Evolutionary conservation across 2,797 vertebrate genomes (phyloP).

Genomic region (Gallinago nigripennis): DNA sequence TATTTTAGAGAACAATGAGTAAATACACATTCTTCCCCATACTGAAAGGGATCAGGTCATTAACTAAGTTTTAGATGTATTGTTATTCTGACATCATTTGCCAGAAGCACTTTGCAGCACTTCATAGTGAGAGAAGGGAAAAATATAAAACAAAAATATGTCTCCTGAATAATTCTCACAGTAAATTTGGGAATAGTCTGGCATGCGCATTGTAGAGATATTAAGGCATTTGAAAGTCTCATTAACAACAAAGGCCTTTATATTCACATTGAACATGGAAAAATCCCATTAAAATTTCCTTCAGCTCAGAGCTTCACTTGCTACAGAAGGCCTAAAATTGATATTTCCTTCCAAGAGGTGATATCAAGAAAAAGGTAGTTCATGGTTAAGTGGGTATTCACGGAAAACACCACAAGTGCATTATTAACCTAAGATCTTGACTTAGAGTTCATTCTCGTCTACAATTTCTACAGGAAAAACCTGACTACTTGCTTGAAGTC

Average conservation of each 20-base stretch:
- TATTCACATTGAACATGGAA: background rate
- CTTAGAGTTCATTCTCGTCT: accelerated
- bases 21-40: background rate
- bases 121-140: background rate
- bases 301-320: background rate
- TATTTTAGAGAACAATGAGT: background rate
- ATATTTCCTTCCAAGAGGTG: background rate
- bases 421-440: background rate
- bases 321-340: background rate
- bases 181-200: background rate
- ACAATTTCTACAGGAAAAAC: background rate
- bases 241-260: background rate
- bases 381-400: background rate
- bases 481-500: background rate
- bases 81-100: background rate
- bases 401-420: background rate
- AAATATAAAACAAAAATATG: background rate
- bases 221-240: background rate
- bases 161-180: background rate
- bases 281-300: background rate
- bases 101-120: background rate
- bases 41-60: background rate
- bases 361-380: background rate
- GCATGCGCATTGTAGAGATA: accelerated
- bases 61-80: background rate